A percentile compares a stretch with the other conserved stretches of the same genome.
Evolutionary conservation across 2,113 vertebrate genomes (phyloP).

Genomic region (Anolis sagrei): DNA sequence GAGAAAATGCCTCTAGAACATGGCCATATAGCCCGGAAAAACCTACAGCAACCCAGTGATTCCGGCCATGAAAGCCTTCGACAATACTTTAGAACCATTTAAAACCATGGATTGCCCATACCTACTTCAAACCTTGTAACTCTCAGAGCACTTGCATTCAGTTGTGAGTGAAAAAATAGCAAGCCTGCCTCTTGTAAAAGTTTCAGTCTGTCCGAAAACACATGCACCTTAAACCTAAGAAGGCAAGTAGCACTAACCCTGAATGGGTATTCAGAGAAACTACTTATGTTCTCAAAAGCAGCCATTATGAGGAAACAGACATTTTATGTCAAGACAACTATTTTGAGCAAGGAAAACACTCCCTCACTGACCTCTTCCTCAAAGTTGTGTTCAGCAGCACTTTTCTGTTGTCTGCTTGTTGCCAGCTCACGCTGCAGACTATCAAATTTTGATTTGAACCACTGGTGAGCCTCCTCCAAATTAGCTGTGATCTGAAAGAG

Average conservation of each 20-base stretch:
- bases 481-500: conserved; percentile 69
- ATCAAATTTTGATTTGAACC: conserved; percentile 71
- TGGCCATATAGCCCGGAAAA: too few species aligned
- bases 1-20: too few species aligned
- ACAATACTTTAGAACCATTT: too few species aligned
- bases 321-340: not conserved
- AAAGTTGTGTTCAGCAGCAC: conserved; percentile 31
- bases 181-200: not conserved
- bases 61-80: too few species aligned
- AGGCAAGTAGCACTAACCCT: not conserved
- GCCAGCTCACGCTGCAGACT: conserved; percentile 65
- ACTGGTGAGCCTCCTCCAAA: conserved; percentile 72
- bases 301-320: not conserved
- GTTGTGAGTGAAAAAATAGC: not conserved
- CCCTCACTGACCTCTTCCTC: conserved; percentile 42
- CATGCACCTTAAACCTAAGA: not conserved
- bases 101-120: too few species aligned
- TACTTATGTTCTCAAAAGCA: too few species aligned
- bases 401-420: conserved; percentile 51
- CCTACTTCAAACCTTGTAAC: too few species aligned
- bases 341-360: not conserved
- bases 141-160: not conserved
- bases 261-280: not conserved
- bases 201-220: not conserved
- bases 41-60: too few species aligned